Conservation (phyloP, 2,888 invertebrate species). For the Aphidoletes aphidimyza region DNA sequence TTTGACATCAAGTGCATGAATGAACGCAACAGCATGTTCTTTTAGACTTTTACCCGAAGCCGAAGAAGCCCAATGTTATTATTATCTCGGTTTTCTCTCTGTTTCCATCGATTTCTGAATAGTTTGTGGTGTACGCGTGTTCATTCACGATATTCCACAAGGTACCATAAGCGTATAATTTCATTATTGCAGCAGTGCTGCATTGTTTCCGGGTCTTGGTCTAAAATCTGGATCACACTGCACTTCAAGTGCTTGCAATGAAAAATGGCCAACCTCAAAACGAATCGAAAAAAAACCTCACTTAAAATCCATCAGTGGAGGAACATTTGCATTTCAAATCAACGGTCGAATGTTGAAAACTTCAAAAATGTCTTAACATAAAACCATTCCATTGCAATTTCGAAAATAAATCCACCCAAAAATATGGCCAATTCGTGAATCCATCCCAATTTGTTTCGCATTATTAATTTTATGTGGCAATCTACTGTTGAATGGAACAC, state of each 20-base stretch:
- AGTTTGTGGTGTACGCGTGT: background rate
- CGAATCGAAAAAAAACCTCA: no score
- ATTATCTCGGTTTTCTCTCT: conserved; percentile 34
- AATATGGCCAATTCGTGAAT: background rate
- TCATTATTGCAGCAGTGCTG: conserved; percentile 4
- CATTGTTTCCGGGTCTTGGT: background rate
- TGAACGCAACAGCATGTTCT: conserved; percentile 39
- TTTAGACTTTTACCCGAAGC: conserved; percentile 5
- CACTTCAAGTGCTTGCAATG: background rate
- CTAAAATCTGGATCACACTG: background rate
- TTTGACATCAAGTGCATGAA: background rate
- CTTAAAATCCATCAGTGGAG: no score
- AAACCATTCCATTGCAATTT: no score
- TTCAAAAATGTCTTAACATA: background rate
- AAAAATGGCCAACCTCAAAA: no score
- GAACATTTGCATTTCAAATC: no score
- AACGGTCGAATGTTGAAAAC: background rate
- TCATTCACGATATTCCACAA: conserved; percentile 12
- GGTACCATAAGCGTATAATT: conserved; percentile 37
- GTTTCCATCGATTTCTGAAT: background rate
- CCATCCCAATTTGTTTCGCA: conserved; percentile 16
- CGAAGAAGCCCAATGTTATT: conserved; percentile 15
- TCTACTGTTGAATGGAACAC: background rate
- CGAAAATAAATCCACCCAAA: background rate
- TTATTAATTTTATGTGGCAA: conserved; percentile 23